Evolutionary conservation across 2,888 invertebrate species (phyloP).

Genomic region (Cephonodes hylas): DNA sequence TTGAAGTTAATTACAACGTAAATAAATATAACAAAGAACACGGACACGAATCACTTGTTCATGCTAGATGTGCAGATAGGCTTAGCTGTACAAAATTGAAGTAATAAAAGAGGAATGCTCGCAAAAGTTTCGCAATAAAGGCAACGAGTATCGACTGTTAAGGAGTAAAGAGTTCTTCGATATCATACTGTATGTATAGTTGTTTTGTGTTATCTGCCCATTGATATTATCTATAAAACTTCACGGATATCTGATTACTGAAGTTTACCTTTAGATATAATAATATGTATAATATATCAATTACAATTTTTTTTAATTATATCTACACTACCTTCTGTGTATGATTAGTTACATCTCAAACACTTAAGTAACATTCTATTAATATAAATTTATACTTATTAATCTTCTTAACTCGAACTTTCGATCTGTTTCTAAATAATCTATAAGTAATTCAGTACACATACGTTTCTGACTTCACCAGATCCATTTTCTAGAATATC

Average conservation of each 20-base stretch:
- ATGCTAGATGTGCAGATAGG: slow-evolving; percentile 57
- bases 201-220: slow-evolving; percentile 5
- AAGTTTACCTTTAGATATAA: neutral
- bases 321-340: too few relatives aligned
- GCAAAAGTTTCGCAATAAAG: slow-evolving; percentile 80
- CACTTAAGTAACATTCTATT: too few relatives aligned
- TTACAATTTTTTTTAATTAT: too few relatives aligned
- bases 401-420: too few relatives aligned
- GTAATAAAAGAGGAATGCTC: slow-evolving; percentile 81
- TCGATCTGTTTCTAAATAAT: too few relatives aligned
- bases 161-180: slow-evolving; percentile 73
- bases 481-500: slow-evolving; percentile 3
- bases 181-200: slow-evolving; percentile 11
- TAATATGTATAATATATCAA: neutral
- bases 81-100: slow-evolving; percentile 79
- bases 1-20: neutral
- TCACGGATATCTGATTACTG: neutral
- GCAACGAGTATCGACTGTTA: slow-evolving; percentile 79
- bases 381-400: too few relatives aligned
- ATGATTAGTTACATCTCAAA: too few relatives aligned
- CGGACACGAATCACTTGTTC: slow-evolving; percentile 5
- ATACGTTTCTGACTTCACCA: neutral
- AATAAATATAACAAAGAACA: slow-evolving; percentile 19
- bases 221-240: neutral
- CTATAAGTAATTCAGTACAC: neutral